phyloP scores from a whole-genome alignment of 2,888 invertebrate genomes.

The Leuctra nigra region DNA sequence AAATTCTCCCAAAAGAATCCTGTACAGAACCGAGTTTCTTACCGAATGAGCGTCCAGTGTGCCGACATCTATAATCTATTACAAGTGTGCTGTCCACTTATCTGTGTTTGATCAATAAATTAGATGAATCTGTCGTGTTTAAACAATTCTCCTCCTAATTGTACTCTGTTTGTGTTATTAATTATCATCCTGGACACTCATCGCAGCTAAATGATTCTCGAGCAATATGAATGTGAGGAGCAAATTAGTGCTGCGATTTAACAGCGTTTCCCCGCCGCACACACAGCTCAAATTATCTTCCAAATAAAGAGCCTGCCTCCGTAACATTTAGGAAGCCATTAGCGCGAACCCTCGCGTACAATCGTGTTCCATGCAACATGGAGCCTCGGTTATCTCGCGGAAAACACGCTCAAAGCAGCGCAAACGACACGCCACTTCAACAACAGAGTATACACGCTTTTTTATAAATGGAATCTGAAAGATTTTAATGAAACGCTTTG shows the following conservation, averaged over 20 bases:
- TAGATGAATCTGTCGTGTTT: no score
- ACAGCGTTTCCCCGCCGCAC: conserved; percentile 1
- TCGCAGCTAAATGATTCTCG: no score
- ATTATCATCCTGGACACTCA: no score
- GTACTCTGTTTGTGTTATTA: no score
- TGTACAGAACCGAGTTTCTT: no score
- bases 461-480: conserved; percentile 3
- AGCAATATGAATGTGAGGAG: background rate
- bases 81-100: no score
- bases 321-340: conserved; percentile 9
- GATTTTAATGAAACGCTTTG: conserved; percentile 7
- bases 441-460: background rate
- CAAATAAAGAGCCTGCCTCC: background rate
- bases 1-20: no score
- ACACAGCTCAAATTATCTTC: conserved; percentile 6
- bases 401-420: background rate
- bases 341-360: background rate
- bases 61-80: no score
- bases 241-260: background rate
- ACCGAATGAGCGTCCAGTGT: no score
- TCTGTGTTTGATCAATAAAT: no score
- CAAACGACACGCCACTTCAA: background rate
- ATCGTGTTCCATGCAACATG: no score
- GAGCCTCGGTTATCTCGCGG: background rate
- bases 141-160: no score